These are phyloP conservation scores for Acronicta alni DNA, from an alignment of 2,888 invertebrate species.

Conservation along the genomic window DNA sequence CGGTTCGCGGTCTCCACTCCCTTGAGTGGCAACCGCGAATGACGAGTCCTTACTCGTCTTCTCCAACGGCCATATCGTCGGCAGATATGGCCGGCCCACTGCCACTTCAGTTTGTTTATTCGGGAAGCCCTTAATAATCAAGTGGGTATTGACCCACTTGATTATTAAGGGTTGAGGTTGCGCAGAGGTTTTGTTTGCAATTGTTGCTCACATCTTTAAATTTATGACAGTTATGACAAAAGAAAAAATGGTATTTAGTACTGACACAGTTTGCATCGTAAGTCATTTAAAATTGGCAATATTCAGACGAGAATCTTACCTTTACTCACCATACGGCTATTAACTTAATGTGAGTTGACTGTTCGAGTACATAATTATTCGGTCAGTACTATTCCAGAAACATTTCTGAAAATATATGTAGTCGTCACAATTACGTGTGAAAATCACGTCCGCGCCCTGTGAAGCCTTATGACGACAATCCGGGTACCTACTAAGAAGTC, in stretches of 20 bases:
- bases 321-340: slow-evolving; percentile 31
- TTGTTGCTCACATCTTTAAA: no score
- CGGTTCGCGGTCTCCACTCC: no score
- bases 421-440: slow-evolving; percentile 24
- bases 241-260: neutral
- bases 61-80: no score
- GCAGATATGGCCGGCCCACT: no score
- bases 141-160: no score
- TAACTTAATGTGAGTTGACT: slow-evolving; percentile 52
- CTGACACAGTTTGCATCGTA: neutral
- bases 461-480: slow-evolving; percentile 55
- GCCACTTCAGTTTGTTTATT: no score
- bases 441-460: slow-evolving; percentile 25
- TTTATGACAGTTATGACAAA: neutral
- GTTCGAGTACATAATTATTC: no score
- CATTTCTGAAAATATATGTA: neutral
- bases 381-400: neutral
- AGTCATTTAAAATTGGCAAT: slow-evolving; percentile 41
- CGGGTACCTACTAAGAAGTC: slow-evolving; percentile 53
- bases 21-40: no score
- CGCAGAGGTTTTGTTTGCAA: no score
- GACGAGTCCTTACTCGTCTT: no score
- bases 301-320: slow-evolving; percentile 29
- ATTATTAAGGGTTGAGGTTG: no score
- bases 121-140: no score